These are phyloP conservation scores for Drosophila gaucha DNA, from an alignment of 2,888 invertebrate species.

Conservation along the genomic window DNA sequence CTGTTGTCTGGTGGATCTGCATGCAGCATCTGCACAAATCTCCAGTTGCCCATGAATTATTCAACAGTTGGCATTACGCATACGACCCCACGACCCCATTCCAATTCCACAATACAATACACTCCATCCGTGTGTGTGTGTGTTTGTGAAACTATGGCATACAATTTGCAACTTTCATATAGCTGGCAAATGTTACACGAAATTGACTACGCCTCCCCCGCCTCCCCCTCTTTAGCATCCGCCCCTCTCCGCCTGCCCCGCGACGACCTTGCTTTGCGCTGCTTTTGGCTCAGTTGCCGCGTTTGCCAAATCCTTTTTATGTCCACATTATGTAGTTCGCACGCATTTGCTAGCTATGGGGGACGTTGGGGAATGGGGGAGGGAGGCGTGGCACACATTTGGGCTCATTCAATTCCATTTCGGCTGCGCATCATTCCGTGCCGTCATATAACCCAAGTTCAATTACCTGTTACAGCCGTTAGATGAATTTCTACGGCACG, in stretches of 20 bases:
- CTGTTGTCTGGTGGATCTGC: constrained; percentile 38
- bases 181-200: constrained; percentile 37
- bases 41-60: constrained; percentile 78
- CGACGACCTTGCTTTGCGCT: not conserved
- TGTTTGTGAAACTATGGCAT: constrained; percentile 55
- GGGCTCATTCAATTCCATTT: constrained; percentile 79
- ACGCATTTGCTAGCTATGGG: constrained; percentile 62
- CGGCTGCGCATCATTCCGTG: constrained; percentile 68
- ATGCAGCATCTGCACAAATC: constrained; percentile 71
- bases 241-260: not conserved
- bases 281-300: constrained; percentile 26
- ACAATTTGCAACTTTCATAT: constrained; percentile 76
- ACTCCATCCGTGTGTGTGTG: constrained; percentile 8
- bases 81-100: constrained; percentile 4
- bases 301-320: constrained; percentile 83
- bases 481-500: constrained; percentile 84
- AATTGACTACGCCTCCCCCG: constrained; percentile 47
- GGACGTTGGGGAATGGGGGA: not conserved
- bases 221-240: not conserved
- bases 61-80: constrained; percentile 69
- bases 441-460: constrained; percentile 81
- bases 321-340: constrained; percentile 79
- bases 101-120: constrained; percentile 12
- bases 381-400: constrained; percentile 40
- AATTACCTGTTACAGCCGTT: constrained; percentile 84